Evolutionary conservation across 2,888 invertebrate genomes (phyloP).

Genomic region (Orthosia gothica): DNA sequence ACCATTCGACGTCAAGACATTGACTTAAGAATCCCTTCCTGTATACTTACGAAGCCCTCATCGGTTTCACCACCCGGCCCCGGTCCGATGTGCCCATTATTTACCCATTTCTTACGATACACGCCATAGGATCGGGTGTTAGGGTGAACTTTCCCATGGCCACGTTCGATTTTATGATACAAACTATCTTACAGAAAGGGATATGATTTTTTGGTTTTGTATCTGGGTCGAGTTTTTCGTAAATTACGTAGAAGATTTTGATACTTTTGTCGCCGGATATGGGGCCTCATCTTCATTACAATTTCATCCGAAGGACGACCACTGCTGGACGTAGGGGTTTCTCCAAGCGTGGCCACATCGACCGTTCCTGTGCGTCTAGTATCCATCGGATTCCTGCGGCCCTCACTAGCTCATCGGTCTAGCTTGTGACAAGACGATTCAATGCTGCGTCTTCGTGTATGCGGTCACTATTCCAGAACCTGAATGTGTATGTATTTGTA

Average conservation of each 20-base stretch:
- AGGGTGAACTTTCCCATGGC: constrained; percentile 28
- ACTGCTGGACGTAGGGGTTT: no score
- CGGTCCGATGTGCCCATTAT: constrained; percentile 49
- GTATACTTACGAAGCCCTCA: constrained; percentile 42
- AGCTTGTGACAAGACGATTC: no score
- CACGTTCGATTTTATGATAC: constrained; percentile 34
- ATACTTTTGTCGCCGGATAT: neutral
- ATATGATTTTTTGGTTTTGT: constrained; percentile 28
- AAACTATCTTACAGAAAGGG: constrained; percentile 18
- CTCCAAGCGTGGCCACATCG: no score
- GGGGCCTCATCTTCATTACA: no score
- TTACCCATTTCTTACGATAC: constrained; percentile 58
- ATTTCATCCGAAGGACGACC: no score
- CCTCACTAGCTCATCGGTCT: no score
- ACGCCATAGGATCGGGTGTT: constrained; percentile 31
- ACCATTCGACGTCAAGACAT: constrained; percentile 41
- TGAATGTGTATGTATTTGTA: no score
- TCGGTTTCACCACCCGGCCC: constrained; percentile 23
- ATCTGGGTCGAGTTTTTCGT: neutral
- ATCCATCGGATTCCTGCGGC: no score
- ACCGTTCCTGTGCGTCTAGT: no score
- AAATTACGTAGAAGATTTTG: neutral
- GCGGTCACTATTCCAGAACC: no score
- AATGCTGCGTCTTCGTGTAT: no score
- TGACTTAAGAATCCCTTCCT: constrained; percentile 45